Base-by-base conservation (phyloP, 2,888 invertebrate species). In the Caenorhabditis angaria region DNA sequence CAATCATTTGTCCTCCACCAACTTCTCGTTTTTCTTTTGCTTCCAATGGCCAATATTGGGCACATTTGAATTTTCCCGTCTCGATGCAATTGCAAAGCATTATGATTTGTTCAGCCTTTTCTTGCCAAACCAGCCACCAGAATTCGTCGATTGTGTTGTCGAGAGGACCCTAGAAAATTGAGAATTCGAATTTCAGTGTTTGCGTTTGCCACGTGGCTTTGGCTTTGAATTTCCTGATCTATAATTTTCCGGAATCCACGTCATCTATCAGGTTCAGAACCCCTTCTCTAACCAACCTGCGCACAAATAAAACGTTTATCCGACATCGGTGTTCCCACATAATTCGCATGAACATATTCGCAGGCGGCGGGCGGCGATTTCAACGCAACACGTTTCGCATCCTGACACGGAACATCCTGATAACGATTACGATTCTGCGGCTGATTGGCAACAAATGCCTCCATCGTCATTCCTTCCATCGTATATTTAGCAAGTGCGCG, bases 21-120 rank as follows among this genome's bases (percentile, higher is more conserved):
- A 65, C 61, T 28, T 67, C 61, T 20, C 63, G 53, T 32, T 63
- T 77, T 54, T 71, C 70, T 6, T 67, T 67, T 18, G 28, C 48
- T 24, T 67, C 61, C 57, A 61, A 32, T 27, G 82, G 82, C 82
- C 82, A 82, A 54, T 82, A 82, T 61, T 81, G 78, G 4, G 82
- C 78, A 89, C 97, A 97, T 90, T 97, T 97, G 62, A 51, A 62
- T 59, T 76, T 71, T 93, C 77, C 76, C 20, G 61, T 68, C 62
- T 83, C 83, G 32, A 80, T 65, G 5, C 62, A 50, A 66, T 80
- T 81, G 72, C 84, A 84, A 27, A 84, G 65, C 78, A 78, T 78
- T 35, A 78, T 54, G 55, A 78, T 76, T 41, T 63, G 63, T 20
- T 70, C 73, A 10, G 70, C 67, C 20, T 65, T 66, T 47, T 78